Percentiles rank a stretch among this genome's conserved stretches.
phyloP scores from a whole-genome alignment of 1,140 invertebrate genomes.

The Leptopilina clavipes region DNA sequence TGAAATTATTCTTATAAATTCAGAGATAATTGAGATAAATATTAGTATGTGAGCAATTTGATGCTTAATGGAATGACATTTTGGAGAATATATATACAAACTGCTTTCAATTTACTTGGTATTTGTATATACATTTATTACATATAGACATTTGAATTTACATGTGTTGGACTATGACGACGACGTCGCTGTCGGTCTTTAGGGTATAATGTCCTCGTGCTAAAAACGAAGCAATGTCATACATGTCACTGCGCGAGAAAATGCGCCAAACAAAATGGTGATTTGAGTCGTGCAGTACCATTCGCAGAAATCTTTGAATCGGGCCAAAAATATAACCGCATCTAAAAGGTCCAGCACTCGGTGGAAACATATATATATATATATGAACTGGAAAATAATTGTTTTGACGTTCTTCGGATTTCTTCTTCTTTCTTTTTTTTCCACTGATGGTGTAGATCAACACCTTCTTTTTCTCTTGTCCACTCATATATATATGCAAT shows the following conservation, averaged over 20 bases:
- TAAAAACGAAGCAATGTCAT: constrained; percentile 69
- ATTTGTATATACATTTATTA: not conserved
- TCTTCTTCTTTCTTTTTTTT: not conserved
- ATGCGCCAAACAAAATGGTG: constrained; percentile 58
- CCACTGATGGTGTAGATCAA: not conserved
- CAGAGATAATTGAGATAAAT: no score
- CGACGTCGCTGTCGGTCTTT: constrained; percentile 40
- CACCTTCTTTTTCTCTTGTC: constrained; percentile 34
- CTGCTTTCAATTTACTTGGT: constrained; percentile 36
- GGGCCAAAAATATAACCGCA: constrained; percentile 61
- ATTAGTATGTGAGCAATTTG: no score
- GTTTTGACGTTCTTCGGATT: not conserved
- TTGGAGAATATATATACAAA: constrained; percentile 32
- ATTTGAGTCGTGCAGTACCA: constrained; percentile 41
- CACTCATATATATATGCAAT: constrained; percentile 4
- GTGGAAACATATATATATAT: constrained; percentile 39
- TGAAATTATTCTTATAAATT: no score
- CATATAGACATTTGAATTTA: not conserved
- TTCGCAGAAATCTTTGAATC: constrained; percentile 61
- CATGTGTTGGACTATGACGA: constrained; percentile 10
- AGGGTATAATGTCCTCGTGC: constrained; percentile 64
- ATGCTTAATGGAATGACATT: no score
- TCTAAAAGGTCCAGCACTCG: constrained; percentile 51
- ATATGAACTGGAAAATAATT: constrained; percentile 45
- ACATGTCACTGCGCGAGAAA: constrained; percentile 59